Evolutionary conservation across 2,797 vertebrate genomes (phyloP).

Genomic region (Morus bassanus): DNA sequence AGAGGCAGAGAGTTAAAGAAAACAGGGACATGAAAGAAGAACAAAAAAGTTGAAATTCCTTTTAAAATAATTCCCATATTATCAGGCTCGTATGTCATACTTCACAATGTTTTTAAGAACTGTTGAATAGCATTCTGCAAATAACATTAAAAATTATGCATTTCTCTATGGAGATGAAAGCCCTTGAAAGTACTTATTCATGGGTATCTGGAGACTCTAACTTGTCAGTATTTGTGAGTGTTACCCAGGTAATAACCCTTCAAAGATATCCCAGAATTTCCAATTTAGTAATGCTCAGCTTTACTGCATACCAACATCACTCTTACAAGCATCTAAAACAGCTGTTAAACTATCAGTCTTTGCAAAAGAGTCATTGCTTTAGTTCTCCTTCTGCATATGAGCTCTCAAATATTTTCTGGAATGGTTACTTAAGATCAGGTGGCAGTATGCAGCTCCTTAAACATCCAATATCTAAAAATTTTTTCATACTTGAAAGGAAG

Average conservation of each 20-base stretch:
- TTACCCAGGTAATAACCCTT: background rate
- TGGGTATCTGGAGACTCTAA: background rate
- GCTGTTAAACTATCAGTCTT: background rate
- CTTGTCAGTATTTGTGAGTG: background rate
- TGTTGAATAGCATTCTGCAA: background rate
- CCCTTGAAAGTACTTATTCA: background rate
- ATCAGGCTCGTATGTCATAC: background rate
- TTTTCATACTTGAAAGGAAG: background rate
- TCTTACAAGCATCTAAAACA: background rate
- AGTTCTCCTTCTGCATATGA: background rate
- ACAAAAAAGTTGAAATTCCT: background rate
- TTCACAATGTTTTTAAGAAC: background rate
- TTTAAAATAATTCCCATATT: background rate
- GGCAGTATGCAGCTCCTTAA: background rate
- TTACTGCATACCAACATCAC: background rate
- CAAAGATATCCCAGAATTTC: background rate
- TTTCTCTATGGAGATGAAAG: background rate
- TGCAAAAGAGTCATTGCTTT: background rate
- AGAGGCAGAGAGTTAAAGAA: background rate
- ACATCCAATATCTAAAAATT: background rate
- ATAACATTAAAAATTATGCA: background rate
- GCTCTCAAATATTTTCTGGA: background rate
- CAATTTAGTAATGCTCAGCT: background rate
- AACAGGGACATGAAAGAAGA: background rate
- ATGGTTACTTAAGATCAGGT: background rate